Percentiles rank a stretch among this genome's conserved stretches.
Conservation (phyloP, 2,797 vertebrate species). For the Micrastur ruficollis region DNA sequence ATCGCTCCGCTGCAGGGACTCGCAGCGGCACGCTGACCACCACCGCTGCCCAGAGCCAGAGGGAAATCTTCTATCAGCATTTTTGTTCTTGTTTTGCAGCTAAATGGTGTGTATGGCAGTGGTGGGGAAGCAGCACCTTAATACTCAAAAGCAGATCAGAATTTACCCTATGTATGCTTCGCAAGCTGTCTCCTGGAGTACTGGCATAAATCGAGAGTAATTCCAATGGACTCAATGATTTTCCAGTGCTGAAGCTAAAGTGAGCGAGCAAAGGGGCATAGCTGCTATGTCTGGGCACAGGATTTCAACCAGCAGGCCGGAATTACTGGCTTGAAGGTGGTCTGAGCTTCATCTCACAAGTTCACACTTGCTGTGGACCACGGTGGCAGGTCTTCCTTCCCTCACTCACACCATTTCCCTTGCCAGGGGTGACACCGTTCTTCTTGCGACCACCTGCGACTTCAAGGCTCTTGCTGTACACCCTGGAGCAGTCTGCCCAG, state of each 20-base stretch:
- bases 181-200: background rate
- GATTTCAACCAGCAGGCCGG: background rate
- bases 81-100: background rate
- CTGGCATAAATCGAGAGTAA: background rate
- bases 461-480: background rate
- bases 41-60: background rate
- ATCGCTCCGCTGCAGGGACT: background rate
- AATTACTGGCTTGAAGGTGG: background rate
- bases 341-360: fast-evolving
- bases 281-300: background rate
- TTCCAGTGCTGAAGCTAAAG: background rate
- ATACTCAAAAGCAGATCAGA: background rate
- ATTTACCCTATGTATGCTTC: background rate
- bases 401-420: background rate
- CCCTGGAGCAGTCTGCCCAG: background rate
- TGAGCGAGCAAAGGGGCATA: background rate
- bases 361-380: background rate
- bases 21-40: background rate
- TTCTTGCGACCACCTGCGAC: background rate
- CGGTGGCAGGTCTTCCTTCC: background rate
- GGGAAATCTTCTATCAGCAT: background rate
- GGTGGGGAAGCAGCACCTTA: background rate
- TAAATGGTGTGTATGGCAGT: fast-evolving
- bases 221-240: background rate
- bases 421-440: background rate